Evolutionary conservation across 2,888 invertebrate species (phyloP), one percentile per base, ranked within the genome.

Genomic region (Macrosoma leucophasiata): DNA sequence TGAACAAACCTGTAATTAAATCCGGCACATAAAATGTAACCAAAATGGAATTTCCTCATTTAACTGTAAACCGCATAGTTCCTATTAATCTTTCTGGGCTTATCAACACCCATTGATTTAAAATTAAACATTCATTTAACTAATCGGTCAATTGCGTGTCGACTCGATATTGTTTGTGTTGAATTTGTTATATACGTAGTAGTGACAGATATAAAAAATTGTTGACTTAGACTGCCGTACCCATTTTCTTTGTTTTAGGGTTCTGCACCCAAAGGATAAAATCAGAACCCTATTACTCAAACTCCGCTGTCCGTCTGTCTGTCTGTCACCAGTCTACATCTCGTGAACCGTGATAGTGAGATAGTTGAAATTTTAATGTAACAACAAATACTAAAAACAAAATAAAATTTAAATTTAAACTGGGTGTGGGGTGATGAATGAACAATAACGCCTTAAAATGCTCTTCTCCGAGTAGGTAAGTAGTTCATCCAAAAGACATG

Each of bases 91-190:
- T 69, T 51, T 49, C 46, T 38, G 32, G 52, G 58, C 62, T 60
- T 64, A 72, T 72, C 62, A 64, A 54, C 52, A 62, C 55, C 58
- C 56, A 70, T 73, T 66, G 70, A 69, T 65, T 67, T 56, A 52
- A 55, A 59, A 64, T 74, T 64, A 68, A 67, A 65, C 65, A 69
- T 62, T 62, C 61, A 59, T 70, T 72, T 70, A 67, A 71, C n/a
- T 69, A 67, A 67, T 57, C 52, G 51, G 59, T 65, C 70, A 76
- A 75, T 74, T 62, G 76, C 75, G 74, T 76, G 74, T n/a, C n/a
- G 38, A 44, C 53, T 51, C 55, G 53, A 58, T 56, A 56, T 55
- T 55, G 46, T 54, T 49, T 46, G 45, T 48, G 50, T 58, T 53
- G n/a, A 52, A 52, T 53, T 64, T 61, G 43, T 43, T 40, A 59